Evolutionary conservation across 2,888 invertebrate species (phyloP).

Genomic region (Sphinx pinastri): DNA sequence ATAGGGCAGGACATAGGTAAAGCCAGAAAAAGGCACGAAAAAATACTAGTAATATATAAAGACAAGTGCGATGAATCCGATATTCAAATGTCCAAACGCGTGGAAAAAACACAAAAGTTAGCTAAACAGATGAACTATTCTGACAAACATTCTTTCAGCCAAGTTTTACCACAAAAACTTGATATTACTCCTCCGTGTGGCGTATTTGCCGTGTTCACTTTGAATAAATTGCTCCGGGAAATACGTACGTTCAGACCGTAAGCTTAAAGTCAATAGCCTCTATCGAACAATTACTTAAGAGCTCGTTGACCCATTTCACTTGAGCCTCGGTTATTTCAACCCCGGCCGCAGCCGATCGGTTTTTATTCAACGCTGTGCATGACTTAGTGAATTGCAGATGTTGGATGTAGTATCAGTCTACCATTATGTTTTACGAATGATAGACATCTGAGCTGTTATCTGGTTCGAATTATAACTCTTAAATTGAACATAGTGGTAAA

Average conservation of each 20-base stretch:
- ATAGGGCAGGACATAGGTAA: too few species aligned
- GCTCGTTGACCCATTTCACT: constrained; percentile 67
- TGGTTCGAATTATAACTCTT: background rate
- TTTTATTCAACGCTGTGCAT: constrained; percentile 48
- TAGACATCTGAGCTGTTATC: background rate
- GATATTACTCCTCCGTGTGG: constrained; percentile 21
- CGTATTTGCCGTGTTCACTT: constrained; percentile 27
- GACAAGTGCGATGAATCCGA: background rate
- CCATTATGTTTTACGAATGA: constrained; percentile 29
- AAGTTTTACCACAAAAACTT: constrained; percentile 19
- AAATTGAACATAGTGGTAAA: too few species aligned
- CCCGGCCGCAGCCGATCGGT: constrained; percentile 43
- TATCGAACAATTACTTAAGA: constrained; percentile 67
- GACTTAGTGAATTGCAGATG: constrained; percentile 49
- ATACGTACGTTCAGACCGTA: constrained; percentile 32
- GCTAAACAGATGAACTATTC: constrained; percentile 1
- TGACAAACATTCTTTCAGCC: constrained; percentile 5
- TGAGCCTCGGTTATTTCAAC: constrained; percentile 52
- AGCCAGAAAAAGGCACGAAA: too few species aligned
- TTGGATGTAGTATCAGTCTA: constrained; percentile 53
- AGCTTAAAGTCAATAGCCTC: constrained; percentile 48
- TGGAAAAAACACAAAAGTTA: background rate
- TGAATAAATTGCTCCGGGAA: constrained; percentile 28
- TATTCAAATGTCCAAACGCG: constrained; percentile 20
- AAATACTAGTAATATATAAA: background rate